Conservation (phyloP, 2,113 vertebrate species). For the Alligator sinensis region DNA sequence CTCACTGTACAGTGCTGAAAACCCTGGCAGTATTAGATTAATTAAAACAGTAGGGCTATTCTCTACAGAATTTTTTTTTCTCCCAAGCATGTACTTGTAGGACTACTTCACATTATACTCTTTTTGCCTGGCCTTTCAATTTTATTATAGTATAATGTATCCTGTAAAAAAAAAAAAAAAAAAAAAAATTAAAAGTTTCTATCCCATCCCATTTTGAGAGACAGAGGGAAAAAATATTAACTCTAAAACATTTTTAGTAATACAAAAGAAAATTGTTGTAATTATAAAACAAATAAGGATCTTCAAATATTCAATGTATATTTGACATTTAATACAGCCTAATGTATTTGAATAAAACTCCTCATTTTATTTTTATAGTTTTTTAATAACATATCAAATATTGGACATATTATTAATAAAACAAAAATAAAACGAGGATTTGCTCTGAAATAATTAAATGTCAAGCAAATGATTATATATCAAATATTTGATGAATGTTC, state of each 20-base stretch:
- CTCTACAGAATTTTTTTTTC: not conserved
- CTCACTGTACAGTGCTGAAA: not conserved
- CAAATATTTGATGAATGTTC: constrained; percentile 61
- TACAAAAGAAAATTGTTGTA: not conserved
- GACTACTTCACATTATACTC: not conserved
- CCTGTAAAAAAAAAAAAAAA: not conserved
- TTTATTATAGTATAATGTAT: constrained; percentile 11
- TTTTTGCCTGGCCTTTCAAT: constrained; percentile 1
- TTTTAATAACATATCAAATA: constrained; percentile 59
- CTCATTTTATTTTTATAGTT: constrained; percentile 42
- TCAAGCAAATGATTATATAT: constrained; percentile 38
- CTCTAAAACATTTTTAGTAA: constrained; percentile 9
- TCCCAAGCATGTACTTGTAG: fast-evolving
- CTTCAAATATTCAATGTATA: constrained; percentile 2
- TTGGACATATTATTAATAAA: constrained; percentile 40
- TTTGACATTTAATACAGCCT: constrained; percentile 54
- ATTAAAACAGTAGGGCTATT: not conserved
- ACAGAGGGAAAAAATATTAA: constrained; percentile 20
- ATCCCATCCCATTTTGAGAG: not conserved
- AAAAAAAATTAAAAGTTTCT: not conserved
- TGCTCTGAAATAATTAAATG: constrained; percentile 60
- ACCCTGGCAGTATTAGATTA: not conserved
- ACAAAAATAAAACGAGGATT: constrained; percentile 62
- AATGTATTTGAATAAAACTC: constrained; percentile 54
- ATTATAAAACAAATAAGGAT: constrained; percentile 50